These are phyloP conservation scores for Zaprionus vittiger DNA, from an alignment of 1,140 invertebrate species.

Conservation along the genomic window DNA sequence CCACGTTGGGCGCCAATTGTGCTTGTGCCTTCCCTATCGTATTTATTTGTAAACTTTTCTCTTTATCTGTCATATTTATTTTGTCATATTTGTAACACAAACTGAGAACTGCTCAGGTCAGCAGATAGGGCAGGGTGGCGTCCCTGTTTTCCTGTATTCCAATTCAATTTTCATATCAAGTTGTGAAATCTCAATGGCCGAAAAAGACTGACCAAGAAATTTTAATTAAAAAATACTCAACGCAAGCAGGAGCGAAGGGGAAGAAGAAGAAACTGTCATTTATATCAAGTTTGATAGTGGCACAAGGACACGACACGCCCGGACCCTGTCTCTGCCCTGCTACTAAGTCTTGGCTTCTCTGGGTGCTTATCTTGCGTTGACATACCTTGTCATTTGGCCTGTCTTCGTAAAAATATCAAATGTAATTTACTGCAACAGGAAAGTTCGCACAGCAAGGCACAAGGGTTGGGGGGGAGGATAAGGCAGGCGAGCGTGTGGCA, in stretches of 20 bases:
- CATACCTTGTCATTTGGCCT: slow-evolving; percentile 75
- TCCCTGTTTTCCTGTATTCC: slow-evolving; percentile 19
- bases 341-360: slow-evolving; percentile 47
- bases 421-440: slow-evolving; percentile 65
- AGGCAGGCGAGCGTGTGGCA: not conserved
- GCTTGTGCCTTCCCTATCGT: not conserved
- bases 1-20: not conserved
- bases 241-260: slow-evolving; percentile 13
- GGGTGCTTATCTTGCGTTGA: slow-evolving; percentile 76
- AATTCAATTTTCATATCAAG: slow-evolving; percentile 38
- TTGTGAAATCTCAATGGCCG: slow-evolving; percentile 27
- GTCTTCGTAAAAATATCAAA: slow-evolving; percentile 77
- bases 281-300: slow-evolving; percentile 42
- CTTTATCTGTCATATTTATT: not conserved
- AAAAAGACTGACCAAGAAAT: slow-evolving; percentile 41
- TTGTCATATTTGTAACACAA: not conserved
- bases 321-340: not conserved
- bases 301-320: slow-evolving; percentile 13
- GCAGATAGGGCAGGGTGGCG: not conserved
- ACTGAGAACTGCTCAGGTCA: not conserved
- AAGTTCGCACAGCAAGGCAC: slow-evolving; percentile 20
- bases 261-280: slow-evolving; percentile 46
- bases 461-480: not conserved
- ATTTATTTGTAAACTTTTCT: not conserved
- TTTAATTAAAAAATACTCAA: slow-evolving; percentile 62